phyloP scores from a whole-genome alignment of 1,140 invertebrate species.

The Thalassaphorura encarpata region DNA sequence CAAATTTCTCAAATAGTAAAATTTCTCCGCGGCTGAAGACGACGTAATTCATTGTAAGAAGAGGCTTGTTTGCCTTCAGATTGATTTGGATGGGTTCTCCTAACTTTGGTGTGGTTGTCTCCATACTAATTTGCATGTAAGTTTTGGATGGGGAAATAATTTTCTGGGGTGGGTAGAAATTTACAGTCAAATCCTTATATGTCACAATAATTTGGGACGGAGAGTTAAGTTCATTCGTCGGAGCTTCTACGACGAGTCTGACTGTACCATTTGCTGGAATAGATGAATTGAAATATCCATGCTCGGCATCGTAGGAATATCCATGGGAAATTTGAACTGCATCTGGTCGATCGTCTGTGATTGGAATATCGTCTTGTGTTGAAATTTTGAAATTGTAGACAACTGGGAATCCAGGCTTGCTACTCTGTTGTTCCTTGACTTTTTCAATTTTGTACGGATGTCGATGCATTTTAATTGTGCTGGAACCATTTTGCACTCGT shows the following conservation, averaged over 20 bases:
- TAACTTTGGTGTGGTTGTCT: slow-evolving; percentile 51
- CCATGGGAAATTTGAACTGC: slow-evolving; percentile 55
- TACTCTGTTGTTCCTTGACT: slow-evolving; percentile 65
- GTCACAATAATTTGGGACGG: slow-evolving; percentile 49
- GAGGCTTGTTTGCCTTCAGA: slow-evolving; percentile 65
- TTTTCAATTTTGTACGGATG: slow-evolving; percentile 72
- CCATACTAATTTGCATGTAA: slow-evolving; percentile 62
- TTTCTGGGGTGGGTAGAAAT: slow-evolving; percentile 13
- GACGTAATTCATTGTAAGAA: slow-evolving; percentile 69
- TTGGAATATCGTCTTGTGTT: slow-evolving; percentile 60
- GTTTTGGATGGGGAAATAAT: slow-evolving; percentile 37
- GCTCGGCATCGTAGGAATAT: slow-evolving; percentile 52
- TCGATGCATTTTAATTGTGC: slow-evolving; percentile 59
- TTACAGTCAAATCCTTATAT: slow-evolving; percentile 19
- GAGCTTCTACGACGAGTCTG: slow-evolving; percentile 56
- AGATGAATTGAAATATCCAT: slow-evolving; percentile 46
- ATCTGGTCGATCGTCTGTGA: slow-evolving; percentile 48
- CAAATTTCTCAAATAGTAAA: too few species aligned
- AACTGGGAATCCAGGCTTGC: slow-evolving; percentile 62
- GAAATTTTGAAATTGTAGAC: slow-evolving; percentile 49
- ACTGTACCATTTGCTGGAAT: slow-evolving; percentile 58
- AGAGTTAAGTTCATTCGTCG: slow-evolving; percentile 44
- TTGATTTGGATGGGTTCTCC: slow-evolving; percentile 44
- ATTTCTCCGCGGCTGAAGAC: slow-evolving; percentile 77
- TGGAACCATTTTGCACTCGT: slow-evolving; percentile 64